These are phyloP conservation scores for Avahi laniger DNA, from an alignment of 2,797 vertebrate species.

Conservation along the genomic window DNA sequence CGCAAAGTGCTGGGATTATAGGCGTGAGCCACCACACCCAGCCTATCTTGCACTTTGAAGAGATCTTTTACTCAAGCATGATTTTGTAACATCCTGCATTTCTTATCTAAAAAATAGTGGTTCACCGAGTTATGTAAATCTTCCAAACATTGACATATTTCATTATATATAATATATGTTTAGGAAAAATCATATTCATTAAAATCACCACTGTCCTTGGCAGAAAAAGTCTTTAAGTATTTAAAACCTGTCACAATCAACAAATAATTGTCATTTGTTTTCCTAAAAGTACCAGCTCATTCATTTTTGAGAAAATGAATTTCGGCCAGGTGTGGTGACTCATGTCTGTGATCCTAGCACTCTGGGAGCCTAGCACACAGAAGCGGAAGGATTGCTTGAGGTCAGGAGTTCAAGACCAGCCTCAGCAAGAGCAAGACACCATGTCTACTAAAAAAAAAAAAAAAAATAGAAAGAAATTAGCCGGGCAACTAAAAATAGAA, in stretches of 20 bases:
- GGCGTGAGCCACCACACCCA: background rate
- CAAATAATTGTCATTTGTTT: background rate
- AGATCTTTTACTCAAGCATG: background rate
- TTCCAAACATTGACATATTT: background rate
- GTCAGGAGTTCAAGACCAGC: too few relatives aligned
- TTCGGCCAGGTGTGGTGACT: too few relatives aligned
- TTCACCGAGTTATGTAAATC: background rate
- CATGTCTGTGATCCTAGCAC: too few relatives aligned
- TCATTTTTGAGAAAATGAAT: background rate
- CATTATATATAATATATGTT: background rate
- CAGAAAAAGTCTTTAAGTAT: slow-evolving; percentile 10
- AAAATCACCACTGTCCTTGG: background rate
- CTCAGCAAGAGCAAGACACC: too few relatives aligned
- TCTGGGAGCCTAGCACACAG: too few relatives aligned
- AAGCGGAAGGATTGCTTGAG: too few relatives aligned
- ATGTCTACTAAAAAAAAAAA: too few relatives aligned
- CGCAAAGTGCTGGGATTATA: background rate
- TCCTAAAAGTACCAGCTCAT: background rate
- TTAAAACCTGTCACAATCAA: background rate
- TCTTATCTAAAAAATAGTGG: background rate
- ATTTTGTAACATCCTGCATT: background rate
- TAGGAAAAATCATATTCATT: background rate
- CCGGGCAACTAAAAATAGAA: too few relatives aligned
- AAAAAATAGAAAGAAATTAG: too few relatives aligned
- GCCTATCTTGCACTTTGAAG: background rate